Base-by-base conservation (phyloP, 2,113 vertebrate species). In the Galemys pyrenaicus region DNA sequence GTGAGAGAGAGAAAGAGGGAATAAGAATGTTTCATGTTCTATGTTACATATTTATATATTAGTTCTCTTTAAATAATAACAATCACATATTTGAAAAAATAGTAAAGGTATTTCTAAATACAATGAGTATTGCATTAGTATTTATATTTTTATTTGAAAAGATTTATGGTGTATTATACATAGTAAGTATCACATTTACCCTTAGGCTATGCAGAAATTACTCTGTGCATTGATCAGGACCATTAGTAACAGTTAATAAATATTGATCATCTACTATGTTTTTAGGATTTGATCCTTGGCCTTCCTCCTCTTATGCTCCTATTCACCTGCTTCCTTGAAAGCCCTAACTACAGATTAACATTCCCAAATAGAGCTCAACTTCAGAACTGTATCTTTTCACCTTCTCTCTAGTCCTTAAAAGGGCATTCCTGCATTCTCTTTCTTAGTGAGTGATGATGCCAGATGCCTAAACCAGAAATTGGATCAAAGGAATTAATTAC, bases 121-220 rank as follows among this genome's bases (percentile, higher is more conserved):
- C 73, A 65, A 41, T 49, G 20, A 89, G 28, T 87, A 79, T 84
- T 60, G 16, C 71, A 87, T 80, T 74, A 67, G 16, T 77, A 83
- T 84, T 79, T 92, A 56, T 22, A 39, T 88, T 64, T 89, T 58
- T 67, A 37, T 82, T 73, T 88, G 49, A 22, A 91, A 75, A 95
- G 37, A 9, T 35, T 26, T 68, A 19, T 30, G 62, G 35, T 19
- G 84, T 46, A n/a, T 87, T 62, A 39, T 30, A 51, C 56, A 41
- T 35, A 75, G 37, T 24, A 39, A 75, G 37, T 24, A 39, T 37
- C 39, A 81, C 20, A 20, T 89, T 93, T 96, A 62, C 68, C 7
- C 56, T 85, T 70, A 74, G 74, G 41, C 46, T 82, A 28, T 87
- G 37, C 54, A 84, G 67, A 84, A 17, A 79, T 78, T 77, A 77